Percentiles rank a stretch among this genome's conserved stretches.
Conservation (phyloP, 1,140 invertebrate species). For the Odontomachus brunneus region DNA sequence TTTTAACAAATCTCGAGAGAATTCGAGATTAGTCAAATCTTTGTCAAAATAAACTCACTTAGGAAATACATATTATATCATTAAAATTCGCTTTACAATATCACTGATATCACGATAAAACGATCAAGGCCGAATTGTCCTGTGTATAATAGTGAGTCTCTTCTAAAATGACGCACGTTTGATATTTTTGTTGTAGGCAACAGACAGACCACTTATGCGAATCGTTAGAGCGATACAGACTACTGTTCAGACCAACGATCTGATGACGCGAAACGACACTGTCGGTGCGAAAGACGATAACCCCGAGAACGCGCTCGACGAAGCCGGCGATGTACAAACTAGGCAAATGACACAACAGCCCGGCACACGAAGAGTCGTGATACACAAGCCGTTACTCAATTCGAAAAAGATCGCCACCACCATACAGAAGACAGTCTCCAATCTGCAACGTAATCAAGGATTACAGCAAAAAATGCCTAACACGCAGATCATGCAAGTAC, state of each 20-base stretch:
- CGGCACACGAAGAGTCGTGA: conserved; percentile 73
- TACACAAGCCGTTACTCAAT: conserved; percentile 74
- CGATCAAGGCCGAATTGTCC: background rate
- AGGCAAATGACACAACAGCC: conserved; percentile 52
- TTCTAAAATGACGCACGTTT: background rate
- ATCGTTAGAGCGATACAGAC: conserved; percentile 78
- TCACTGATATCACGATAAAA: background rate
- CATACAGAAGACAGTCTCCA: conserved; percentile 75
- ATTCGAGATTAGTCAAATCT: background rate
- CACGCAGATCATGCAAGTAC: background rate
- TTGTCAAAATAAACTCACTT: background rate
- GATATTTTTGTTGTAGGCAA: conserved; percentile 68
- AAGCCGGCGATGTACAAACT: conserved; percentile 39
- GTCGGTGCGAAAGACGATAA: conserved; percentile 55
- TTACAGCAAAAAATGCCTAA: conserved; percentile 50
- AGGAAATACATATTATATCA: conserved; percentile 11
- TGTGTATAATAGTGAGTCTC: background rate
- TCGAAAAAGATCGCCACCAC: conserved; percentile 70
- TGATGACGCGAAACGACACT: conserved; percentile 25
- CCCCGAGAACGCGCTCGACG: conserved; percentile 25
- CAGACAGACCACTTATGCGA: conserved; percentile 74
- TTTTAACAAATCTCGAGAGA: background rate
- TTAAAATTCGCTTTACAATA: conserved; percentile 24
- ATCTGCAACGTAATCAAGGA: conserved; percentile 70
- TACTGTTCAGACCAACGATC: conserved; percentile 66